These are phyloP conservation scores for Anastrepha ludens DNA, from an alignment of 1,140 invertebrate genomes.

Conservation along the genomic window DNA sequence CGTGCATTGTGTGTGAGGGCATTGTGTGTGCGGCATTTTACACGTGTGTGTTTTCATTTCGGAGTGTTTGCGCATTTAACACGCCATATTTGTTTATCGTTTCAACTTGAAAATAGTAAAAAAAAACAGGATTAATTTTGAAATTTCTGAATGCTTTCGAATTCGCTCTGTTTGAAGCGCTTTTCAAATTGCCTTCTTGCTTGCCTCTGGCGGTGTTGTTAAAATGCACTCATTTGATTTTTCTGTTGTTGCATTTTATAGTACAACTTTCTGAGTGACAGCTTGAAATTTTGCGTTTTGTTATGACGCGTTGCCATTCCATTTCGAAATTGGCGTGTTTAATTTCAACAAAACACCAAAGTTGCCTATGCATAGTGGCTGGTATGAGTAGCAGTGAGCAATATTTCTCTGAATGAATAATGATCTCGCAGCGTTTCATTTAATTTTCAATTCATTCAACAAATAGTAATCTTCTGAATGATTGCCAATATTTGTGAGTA, in stretches of 20 bases:
- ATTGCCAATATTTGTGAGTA: too few species aligned
- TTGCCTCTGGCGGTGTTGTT: not conserved
- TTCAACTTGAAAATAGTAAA: not conserved
- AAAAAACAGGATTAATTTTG: not conserved
- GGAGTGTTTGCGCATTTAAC: not conserved
- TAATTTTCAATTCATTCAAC: too few species aligned
- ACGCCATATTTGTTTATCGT: conserved; percentile 18
- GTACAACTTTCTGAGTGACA: not conserved
- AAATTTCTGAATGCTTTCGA: not conserved
- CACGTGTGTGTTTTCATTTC: not conserved
- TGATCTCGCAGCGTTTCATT: too few species aligned
- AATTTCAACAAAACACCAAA: not conserved
- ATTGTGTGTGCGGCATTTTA: not conserved
- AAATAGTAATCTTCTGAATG: too few species aligned
- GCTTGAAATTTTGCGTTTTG: conserved; percentile 1
- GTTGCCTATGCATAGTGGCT: not conserved
- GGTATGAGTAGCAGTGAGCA: too few species aligned
- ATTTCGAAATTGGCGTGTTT: not conserved
- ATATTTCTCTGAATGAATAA: too few species aligned
- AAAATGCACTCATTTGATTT: not conserved
- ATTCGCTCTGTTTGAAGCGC: too few species aligned
- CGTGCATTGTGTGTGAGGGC: not conserved
- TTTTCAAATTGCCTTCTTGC: not conserved
- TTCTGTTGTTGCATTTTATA: not conserved
- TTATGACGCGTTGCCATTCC: not conserved